Conservation (phyloP, 2,113 vertebrate genomes). For the Megalops atlanticus region DNA sequence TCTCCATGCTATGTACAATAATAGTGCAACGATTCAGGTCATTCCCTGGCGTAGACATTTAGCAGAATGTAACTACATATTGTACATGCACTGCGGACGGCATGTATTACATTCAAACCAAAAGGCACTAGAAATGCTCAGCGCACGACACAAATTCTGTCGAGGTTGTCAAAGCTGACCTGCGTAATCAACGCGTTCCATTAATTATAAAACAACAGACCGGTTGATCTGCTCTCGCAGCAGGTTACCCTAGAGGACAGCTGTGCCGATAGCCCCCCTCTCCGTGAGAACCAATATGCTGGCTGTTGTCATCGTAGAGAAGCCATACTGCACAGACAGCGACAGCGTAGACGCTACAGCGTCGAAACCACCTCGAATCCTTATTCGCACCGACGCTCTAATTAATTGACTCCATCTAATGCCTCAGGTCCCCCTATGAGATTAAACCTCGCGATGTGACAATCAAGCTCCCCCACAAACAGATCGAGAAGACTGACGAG, state of each 20-base stretch:
- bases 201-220: neutral
- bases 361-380: neutral
- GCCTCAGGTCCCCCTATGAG: too few relatives aligned
- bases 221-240: neutral
- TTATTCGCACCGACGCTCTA: neutral
- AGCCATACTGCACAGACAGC: conserved; percentile 6
- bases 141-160: too few relatives aligned
- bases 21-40: too few relatives aligned
- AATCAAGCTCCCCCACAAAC: too few relatives aligned
- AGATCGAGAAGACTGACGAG: neutral
- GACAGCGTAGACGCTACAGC: neutral
- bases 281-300: conserved; percentile 6
- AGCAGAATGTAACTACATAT: too few relatives aligned
- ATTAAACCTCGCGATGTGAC: too few relatives aligned
- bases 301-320: conserved; percentile 2
- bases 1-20: too few relatives aligned
- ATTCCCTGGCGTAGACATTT: too few relatives aligned
- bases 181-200: too few relatives aligned
- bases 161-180: neutral
- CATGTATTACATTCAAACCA: too few relatives aligned
- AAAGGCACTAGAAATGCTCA: too few relatives aligned
- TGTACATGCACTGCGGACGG: too few relatives aligned
- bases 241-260: neutral
- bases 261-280: neutral
- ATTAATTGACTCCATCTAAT: neutral